Percentiles rank a stretch among this genome's conserved stretches.
Evolutionary conservation across 2,888 invertebrate species (phyloP).

Genomic region (Cacoxenus indagator): DNA sequence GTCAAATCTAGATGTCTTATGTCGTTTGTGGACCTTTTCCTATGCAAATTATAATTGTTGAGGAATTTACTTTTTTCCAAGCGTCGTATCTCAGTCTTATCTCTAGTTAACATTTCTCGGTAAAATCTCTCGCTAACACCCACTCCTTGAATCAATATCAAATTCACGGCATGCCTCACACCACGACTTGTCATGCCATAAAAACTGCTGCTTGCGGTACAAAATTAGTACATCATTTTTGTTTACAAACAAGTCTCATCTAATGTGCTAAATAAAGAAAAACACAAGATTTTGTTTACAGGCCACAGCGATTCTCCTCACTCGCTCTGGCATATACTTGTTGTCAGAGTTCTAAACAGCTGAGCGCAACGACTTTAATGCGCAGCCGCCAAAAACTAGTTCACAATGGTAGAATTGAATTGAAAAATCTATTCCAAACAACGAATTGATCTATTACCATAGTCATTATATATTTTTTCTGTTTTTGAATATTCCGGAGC

Average conservation of each 20-base stretch:
- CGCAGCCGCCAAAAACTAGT: background rate
- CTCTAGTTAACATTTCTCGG: too few species aligned
- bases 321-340: constrained; percentile 7
- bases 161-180: background rate
- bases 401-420: constrained; percentile 4
- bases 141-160: too few species aligned
- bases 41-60: too few species aligned
- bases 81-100: too few species aligned
- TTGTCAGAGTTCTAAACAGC: constrained; percentile 2
- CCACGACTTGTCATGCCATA: background rate
- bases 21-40: too few species aligned
- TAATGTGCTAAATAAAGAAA: constrained; percentile 27
- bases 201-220: too few species aligned
- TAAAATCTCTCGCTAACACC: too few species aligned
- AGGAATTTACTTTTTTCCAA: too few species aligned
- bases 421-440: background rate
- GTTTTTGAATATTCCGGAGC: too few species aligned
- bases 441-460: background rate
- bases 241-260: constrained; percentile 46
- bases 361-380: background rate
- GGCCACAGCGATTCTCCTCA: constrained; percentile 20
- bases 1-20: too few species aligned
- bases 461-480: too few species aligned
- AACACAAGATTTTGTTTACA: constrained; percentile 3
- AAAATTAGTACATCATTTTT: constrained; percentile 19